These are phyloP conservation scores for Cisticola juncidis DNA, from an alignment of 2,113 vertebrate genomes.

Conservation along the genomic window DNA sequence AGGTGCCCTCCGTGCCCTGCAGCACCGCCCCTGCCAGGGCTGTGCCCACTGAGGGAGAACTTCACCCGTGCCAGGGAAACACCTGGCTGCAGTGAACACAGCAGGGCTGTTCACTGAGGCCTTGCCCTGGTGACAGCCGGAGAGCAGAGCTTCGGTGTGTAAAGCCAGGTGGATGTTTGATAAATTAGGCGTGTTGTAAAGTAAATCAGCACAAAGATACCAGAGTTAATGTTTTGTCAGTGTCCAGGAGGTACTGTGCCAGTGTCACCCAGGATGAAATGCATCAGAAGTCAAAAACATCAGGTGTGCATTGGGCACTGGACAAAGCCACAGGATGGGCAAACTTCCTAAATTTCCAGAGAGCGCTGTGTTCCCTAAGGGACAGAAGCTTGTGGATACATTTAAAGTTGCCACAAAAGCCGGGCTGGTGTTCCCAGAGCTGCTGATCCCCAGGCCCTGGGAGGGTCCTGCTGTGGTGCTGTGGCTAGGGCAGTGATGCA, in stretches of 20 bases:
- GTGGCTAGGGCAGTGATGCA: not conserved
- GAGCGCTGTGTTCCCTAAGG: not conserved
- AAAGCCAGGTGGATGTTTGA: not conserved
- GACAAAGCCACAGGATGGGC: not conserved
- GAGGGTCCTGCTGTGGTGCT: not conserved
- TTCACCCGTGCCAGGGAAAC: not conserved
- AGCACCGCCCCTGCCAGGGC: not conserved
- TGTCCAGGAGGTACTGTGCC: not conserved
- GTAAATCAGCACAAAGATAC: not conserved
- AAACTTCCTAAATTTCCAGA: not conserved
- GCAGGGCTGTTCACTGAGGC: accelerated
- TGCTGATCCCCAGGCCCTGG: accelerated
- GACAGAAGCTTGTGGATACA: not conserved
- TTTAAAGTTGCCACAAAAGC: not conserved
- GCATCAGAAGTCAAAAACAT: not conserved
- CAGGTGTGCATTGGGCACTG: not conserved
- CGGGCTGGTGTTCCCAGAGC: not conserved
- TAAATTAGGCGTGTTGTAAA: not conserved
- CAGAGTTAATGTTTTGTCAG: not conserved
- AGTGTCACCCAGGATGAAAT: accelerated
- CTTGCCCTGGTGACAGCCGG: not conserved
- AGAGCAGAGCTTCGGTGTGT: not conserved
- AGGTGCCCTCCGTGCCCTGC: not conserved
- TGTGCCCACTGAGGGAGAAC: not conserved
- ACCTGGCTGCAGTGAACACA: not conserved